Conservation (phyloP, 1,140 invertebrate species). For the Aphis craccivora region DNA sequence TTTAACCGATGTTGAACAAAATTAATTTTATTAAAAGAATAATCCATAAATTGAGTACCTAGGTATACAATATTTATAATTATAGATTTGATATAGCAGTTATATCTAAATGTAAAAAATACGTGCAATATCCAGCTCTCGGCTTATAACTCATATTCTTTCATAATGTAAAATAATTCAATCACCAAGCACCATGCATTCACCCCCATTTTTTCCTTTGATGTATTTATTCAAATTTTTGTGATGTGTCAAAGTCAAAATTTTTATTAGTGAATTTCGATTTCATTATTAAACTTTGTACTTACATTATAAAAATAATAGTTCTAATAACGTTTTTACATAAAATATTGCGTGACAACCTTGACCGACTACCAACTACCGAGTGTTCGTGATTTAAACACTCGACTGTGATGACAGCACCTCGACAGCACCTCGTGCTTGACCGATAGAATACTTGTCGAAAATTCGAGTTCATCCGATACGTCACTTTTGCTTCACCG, state of each 20-base stretch:
- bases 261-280: neutral
- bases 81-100: too few species aligned
- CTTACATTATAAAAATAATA: neutral
- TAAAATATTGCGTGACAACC: neutral
- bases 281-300: neutral
- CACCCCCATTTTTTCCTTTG: too few species aligned
- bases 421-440: neutral
- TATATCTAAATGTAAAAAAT: too few species aligned
- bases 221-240: too few species aligned
- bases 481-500: neutral
- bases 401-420: neutral
- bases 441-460: neutral
- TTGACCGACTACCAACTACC: too few species aligned
- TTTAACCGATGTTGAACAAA: neutral
- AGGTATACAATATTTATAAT: neutral
- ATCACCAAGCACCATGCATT: too few species aligned
- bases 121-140: too few species aligned
- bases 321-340: neutral
- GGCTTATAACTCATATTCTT: too few species aligned
- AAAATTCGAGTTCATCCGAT: neutral
- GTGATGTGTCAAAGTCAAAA: too few species aligned
- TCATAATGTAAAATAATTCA: too few species aligned
- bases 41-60: neutral
- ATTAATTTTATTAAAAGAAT: neutral
- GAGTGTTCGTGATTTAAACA: too few species aligned